phyloP scores from a whole-genome alignment of 2,888 invertebrate genomes.

The Unio delphinus region DNA sequence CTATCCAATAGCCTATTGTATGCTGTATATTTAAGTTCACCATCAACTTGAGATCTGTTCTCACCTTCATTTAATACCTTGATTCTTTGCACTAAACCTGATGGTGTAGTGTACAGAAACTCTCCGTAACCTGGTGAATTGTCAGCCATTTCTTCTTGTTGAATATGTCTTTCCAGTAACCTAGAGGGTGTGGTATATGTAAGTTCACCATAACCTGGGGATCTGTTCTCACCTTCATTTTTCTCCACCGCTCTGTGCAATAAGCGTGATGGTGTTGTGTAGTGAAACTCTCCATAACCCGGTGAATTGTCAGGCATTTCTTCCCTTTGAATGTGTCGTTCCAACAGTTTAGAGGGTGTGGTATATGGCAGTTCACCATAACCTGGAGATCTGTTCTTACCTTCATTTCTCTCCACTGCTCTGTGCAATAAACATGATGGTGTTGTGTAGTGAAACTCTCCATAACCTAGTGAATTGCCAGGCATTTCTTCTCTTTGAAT shows the following conservation, averaged over 20 bases:
- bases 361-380: slow-evolving; percentile 11
- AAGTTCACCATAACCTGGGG: slow-evolving; percentile 10
- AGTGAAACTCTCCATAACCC: background rate
- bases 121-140: background rate
- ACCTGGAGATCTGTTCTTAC: background rate
- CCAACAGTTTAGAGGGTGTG: slow-evolving; percentile 20
- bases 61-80: background rate
- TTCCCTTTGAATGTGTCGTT: slow-evolving; percentile 15
- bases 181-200: slow-evolving; percentile 3
- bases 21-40: slow-evolving; percentile 2
- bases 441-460: slow-evolving; percentile 6
- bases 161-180: background rate
- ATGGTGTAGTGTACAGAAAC: slow-evolving; percentile 7
- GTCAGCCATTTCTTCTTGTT: too few relatives aligned
- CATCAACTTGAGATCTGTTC: background rate
- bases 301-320: background rate
- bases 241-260: too few relatives aligned
- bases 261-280: background rate
- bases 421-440: background rate
- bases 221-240: too few relatives aligned
- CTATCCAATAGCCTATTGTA: slow-evolving; percentile 10
- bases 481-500: background rate
- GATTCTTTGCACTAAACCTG: slow-evolving; percentile 1
- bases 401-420: too few relatives aligned
- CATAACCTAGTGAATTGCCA: background rate